Evolutionary conservation across 2,888 invertebrate genomes (phyloP), one percentile per base, ranked within the genome.

Genomic region (Dichetophora obliterata): DNA sequence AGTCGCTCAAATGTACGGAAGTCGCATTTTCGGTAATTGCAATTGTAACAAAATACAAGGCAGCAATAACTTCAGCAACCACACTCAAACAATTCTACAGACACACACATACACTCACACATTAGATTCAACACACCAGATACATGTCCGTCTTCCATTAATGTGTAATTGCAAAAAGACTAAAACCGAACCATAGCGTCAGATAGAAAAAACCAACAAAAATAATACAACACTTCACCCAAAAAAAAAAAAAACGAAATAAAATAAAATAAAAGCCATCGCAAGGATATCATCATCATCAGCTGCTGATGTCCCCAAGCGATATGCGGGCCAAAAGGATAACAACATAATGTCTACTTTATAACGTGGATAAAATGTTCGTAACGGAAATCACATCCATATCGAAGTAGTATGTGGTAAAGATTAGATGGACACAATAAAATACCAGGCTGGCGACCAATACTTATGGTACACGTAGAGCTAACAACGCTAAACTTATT

Each of bases 331-430:
- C 57, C 57, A 59, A 73, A 81, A 81, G 82, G 79, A 82, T 85
- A 87, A 87, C 87, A 86, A 85, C 86, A 85, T 86, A 85, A 87
- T 86, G 87, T 86, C 86, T 86, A 86, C 85, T 87, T 87, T 87
- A 87, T 86, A 85, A 82, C 83, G 86, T 84, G 86, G 85, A 85
- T 86, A 85, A 85, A 84, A 83, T 84, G 82, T 80, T 77, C 69
- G 75, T 31, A 82, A 81, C 50, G 83, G 82, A 79, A 84, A 85
- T 71, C 71, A 59, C 71, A 59, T 57, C 70, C 70, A 54, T 54
- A 57, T 37, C 57, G 57, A 16, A 22, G 37, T 34, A 37, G 27
- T 31, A 22, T 57, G 70, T 22, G 57, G 24, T 24, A 16, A 16
- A 27, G 61, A 63, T 22, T 16, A 34, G n/a, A 34, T 52, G 69